Percentiles rank a stretch among this genome's conserved stretches.
These are phyloP conservation scores for Drosophila nebulosa DNA, from an alignment of 1,140 invertebrate genomes.

Conservation along the genomic window DNA sequence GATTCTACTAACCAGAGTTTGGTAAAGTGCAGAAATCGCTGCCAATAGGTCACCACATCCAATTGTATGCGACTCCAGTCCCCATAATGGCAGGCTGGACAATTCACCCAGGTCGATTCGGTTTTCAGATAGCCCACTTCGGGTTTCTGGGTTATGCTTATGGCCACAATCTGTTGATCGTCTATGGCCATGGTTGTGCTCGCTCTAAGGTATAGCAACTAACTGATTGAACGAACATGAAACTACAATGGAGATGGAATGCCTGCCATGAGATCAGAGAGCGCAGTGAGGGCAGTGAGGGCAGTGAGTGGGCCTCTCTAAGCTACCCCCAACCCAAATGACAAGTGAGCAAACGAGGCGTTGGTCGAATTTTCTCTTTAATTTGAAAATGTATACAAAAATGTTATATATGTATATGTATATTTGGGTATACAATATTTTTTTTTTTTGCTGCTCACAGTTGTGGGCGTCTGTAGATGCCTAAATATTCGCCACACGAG, in stretches of 20 bases:
- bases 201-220: slow-evolving; percentile 7
- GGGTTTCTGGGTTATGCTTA: slow-evolving; percentile 41
- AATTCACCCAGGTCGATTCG: slow-evolving; percentile 59
- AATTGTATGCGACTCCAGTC: slow-evolving; percentile 51
- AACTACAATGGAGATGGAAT: too few species aligned
- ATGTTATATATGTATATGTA: not conserved
- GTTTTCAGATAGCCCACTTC: slow-evolving; percentile 48
- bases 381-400: not conserved
- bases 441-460: slow-evolving; percentile 25
- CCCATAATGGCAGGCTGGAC: slow-evolving; percentile 59
- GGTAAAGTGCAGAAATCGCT: slow-evolving; percentile 47
- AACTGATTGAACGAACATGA: slow-evolving; percentile 33
- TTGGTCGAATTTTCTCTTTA: not conserved
- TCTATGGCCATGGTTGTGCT: slow-evolving; percentile 58
- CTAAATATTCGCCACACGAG: slow-evolving; percentile 74
- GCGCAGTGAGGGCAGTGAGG: not conserved
- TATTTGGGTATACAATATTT: not conserved
- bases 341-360: not conserved
- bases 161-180: slow-evolving; percentile 58
- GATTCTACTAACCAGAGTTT: slow-evolving; percentile 54
- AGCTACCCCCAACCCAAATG: not conserved
- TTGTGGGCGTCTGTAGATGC: slow-evolving; percentile 68
- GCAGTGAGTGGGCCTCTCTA: too few species aligned
- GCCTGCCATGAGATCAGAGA: slow-evolving; percentile 5
- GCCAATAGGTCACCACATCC: slow-evolving; percentile 62